Evolutionary conservation across 2,113 vertebrate genomes (phyloP), one percentile per base, ranked within the genome.

Genomic region (Microtus richardsoni): DNA sequence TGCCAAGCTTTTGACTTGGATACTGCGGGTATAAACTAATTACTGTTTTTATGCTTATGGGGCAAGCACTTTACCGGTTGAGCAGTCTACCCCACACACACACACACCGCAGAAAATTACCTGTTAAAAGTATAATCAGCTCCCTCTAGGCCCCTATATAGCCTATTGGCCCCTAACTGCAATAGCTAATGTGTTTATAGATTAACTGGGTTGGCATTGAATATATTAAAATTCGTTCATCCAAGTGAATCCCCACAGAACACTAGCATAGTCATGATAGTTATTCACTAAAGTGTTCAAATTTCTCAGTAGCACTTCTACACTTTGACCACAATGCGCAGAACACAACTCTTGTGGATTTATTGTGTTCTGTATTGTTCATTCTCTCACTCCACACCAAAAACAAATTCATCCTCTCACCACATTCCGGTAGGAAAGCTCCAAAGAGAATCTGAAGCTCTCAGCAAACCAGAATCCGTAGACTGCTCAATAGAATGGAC

Each of bases 151-250:
- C 49, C 49, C 49, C 49, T 49, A 49, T 49, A 49, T 49, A 49
- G 49, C 49, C 39, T 88, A 33, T 64, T 66, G 8, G 21, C 30
- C 84, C 49, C 75, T 77, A 96, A 87, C 71, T 52, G 68, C 0
- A 78, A 80, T 89, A 74, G 28, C 30, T n/a, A 60, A 21, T 93
- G 8, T 87, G 64, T 86, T 78, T 62, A 28, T 89, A 87, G 85
- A 84, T 88, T 82, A 91, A 80, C n/a, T 28, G 2, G 7, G 60
- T 62, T 86, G 58, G 83, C 89, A 80, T 94, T 70, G 93, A 93
- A 9, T 75, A 30, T 68, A 82, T 83, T 96, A 86, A 93, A 89
- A 49, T 9, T 86, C 22, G 75, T 79, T 79, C 73, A 94, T 14
- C 44, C 10, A 62, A 58, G 39, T 79, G 28, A 73, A 80, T 74